These are phyloP conservation scores for Anarhynchus alexandrinus DNA, from an alignment of 2,113 vertebrate genomes.

Conservation along the genomic window DNA sequence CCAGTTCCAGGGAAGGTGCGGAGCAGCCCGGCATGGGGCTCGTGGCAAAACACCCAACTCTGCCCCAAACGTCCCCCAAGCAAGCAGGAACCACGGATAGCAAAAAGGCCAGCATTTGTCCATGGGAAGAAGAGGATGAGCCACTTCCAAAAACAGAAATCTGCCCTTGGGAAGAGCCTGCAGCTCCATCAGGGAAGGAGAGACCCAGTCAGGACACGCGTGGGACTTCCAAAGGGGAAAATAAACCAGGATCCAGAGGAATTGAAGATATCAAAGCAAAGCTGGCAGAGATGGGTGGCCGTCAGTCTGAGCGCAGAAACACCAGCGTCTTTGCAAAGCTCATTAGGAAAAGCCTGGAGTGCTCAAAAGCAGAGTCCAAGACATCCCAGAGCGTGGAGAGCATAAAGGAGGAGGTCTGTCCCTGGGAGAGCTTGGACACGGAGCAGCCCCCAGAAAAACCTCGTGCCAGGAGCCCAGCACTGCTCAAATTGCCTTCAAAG, in stretches of 20 bases:
- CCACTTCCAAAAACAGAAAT: background rate
- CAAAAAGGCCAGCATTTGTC: conserved; percentile 37
- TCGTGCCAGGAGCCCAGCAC: background rate
- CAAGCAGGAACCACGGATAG: background rate
- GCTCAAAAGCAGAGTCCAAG: background rate
- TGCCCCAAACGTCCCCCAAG: background rate
- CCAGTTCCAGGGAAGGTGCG: background rate
- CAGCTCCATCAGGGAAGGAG: background rate
- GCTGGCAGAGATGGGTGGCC: background rate
- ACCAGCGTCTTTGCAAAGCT: background rate
- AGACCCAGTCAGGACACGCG: fast-evolving
- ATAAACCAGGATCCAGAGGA: background rate
- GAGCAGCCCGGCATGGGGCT: background rate
- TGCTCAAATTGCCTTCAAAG: background rate
- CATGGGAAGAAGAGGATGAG: conserved; percentile 7
- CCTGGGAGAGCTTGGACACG: conserved; percentile 31
- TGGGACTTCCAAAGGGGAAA: background rate
- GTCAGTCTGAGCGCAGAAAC: background rate
- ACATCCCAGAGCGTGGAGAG: background rate
- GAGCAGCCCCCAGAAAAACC: background rate
- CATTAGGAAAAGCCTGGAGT: background rate
- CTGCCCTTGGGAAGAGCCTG: conserved; percentile 42
- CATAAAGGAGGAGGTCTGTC: conserved; percentile 47
- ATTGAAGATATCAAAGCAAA: background rate
- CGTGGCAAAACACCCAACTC: background rate